phyloP scores from a whole-genome alignment of 2,888 invertebrate species.

The Spilarctia lutea region DNA sequence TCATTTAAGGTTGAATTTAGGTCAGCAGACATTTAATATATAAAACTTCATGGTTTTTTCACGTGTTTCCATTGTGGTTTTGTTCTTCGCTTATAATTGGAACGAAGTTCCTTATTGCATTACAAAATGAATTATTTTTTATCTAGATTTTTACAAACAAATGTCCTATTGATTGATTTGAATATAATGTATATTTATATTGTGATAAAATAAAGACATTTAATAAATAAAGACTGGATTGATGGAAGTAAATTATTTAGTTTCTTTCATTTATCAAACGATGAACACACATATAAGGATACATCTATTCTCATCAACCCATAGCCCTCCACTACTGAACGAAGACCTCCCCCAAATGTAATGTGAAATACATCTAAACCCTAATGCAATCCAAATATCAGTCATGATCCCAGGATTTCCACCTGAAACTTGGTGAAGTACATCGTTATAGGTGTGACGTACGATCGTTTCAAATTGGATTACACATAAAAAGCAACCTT shows the following conservation, averaged over 20 bases:
- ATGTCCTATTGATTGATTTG: not conserved
- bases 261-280: too few species aligned
- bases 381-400: too few species aligned
- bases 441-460: too few species aligned
- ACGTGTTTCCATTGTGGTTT: not conserved
- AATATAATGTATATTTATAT: not conserved
- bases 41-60: slow-evolving; percentile 15
- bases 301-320: too few species aligned
- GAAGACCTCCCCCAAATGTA: too few species aligned
- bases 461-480: not conserved
- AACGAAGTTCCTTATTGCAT: too few species aligned
- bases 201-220: not conserved
- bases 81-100: not conserved
- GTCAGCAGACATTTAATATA: slow-evolving; percentile 39
- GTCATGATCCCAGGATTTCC: too few species aligned
- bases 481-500: not conserved
- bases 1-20: slow-evolving; percentile 41
- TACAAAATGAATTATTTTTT: not conserved
- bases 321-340: too few species aligned
- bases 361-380: too few species aligned
- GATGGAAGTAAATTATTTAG: not conserved
- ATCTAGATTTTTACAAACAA: not conserved
- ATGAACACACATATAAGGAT: too few species aligned
- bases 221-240: not conserved
- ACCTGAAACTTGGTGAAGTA: too few species aligned